phyloP scores from a whole-genome alignment of 2,797 vertebrate genomes.

The Poliocrania exsul region DNA sequence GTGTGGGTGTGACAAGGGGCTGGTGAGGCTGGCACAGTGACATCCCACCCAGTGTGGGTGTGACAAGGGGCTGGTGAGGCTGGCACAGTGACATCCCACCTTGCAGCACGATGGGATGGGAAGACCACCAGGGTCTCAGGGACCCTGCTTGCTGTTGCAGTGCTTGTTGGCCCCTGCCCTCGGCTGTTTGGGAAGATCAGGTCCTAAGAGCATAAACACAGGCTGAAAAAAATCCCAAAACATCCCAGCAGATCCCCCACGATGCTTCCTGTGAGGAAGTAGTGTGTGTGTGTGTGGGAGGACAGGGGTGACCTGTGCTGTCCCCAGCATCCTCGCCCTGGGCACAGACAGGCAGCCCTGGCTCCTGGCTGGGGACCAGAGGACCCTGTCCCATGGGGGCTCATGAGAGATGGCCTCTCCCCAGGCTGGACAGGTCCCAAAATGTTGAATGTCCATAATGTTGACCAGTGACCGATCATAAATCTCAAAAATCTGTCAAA shows the following conservation, averaged over 20 bases:
- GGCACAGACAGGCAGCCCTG: neutral
- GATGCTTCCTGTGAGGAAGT: neutral
- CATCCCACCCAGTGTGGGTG: too few relatives aligned
- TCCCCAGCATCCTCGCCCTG: neutral
- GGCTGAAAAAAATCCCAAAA: neutral
- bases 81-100: neutral
- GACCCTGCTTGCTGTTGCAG: neutral
- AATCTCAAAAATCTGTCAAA: neutral
- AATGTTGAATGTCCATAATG: neutral
- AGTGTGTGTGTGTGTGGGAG: neutral
- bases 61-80: too few relatives aligned
- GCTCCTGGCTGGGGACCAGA: neutral
- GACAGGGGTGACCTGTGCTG: neutral
- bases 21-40: too few relatives aligned
- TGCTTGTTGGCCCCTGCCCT: neutral
- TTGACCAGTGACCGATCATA: neutral
- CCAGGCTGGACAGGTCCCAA: neutral
- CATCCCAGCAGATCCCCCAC: neutral
- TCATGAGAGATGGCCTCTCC: neutral
- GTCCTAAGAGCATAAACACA: neutral
- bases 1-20: too few relatives aligned
- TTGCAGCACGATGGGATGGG: fast-evolving
- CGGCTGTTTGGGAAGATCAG: neutral
- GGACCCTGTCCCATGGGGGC: fast-evolving
- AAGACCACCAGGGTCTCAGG: fast-evolving